A percentile compares a stretch with the other conserved stretches of the same genome.
These are phyloP conservation scores for Drosophila dunni DNA, from an alignment of 1,140 invertebrate genomes.

Conservation along the genomic window DNA sequence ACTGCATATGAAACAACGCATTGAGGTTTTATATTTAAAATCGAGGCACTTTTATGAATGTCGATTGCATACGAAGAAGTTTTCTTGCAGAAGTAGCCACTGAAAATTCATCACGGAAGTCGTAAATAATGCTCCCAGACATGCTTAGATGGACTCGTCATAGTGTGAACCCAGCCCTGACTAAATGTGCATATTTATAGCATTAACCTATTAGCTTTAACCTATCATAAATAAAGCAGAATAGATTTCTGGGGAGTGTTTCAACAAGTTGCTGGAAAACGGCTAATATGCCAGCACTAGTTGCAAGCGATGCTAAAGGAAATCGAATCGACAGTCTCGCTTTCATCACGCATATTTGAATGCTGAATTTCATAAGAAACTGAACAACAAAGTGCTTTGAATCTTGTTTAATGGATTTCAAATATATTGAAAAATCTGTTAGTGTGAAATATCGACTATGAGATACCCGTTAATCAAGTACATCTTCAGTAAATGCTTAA, in stretches of 20 bases:
- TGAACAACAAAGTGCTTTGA: neutral
- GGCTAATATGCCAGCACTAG: no score
- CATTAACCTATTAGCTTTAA: slow-evolving; percentile 23
- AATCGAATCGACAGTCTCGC: slow-evolving; percentile 42
- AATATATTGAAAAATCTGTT: neutral
- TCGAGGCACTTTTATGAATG: slow-evolving; percentile 67
- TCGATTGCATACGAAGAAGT: slow-evolving; percentile 52
- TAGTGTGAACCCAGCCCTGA: slow-evolving; percentile 53
- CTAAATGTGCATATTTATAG: slow-evolving; percentile 36
- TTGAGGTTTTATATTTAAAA: slow-evolving; percentile 64
- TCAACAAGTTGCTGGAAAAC: no score
- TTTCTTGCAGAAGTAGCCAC: slow-evolving; percentile 52
- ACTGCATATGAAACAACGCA: slow-evolving; percentile 69
- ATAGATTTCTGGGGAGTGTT: no score
- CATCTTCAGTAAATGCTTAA: no score
- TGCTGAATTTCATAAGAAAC: slow-evolving; percentile 4
- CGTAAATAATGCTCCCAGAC: slow-evolving; percentile 72
- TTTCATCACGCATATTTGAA: slow-evolving; percentile 4
- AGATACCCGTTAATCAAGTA: no score
- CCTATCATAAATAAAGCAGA: no score
- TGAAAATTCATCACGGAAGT: slow-evolving; percentile 77
- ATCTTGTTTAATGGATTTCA: neutral
- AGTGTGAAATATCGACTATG: neutral
- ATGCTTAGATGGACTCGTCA: slow-evolving; percentile 49
- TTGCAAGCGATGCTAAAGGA: slow-evolving; percentile 73